These are phyloP conservation scores for Vireo altiloquus DNA, from an alignment of 2,113 vertebrate genomes.

Conservation along the genomic window DNA sequence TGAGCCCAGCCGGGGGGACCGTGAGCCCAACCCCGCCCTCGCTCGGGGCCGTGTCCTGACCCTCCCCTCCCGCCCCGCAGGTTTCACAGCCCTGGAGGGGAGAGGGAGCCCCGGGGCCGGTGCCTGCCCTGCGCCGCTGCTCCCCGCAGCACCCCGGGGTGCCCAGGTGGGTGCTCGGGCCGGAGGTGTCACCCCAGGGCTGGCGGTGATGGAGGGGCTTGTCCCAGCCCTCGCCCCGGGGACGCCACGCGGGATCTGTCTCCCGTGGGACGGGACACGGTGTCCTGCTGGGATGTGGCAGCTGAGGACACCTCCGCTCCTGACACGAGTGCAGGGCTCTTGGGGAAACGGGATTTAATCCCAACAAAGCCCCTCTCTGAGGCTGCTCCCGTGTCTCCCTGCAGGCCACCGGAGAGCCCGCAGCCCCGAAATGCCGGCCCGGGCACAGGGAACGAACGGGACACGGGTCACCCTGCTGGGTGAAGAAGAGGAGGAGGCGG, in stretches of 20 bases:
- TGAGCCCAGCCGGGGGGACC: not conserved
- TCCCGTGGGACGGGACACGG: not conserved
- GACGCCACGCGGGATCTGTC: rapidly evolving
- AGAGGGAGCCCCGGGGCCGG: not conserved
- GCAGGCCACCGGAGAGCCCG: conserved; percentile 26
- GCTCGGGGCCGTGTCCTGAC: not conserved
- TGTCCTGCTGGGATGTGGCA: not conserved
- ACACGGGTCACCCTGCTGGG: not conserved
- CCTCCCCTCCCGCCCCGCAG: not conserved
- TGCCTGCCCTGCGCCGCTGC: conserved; percentile 65
- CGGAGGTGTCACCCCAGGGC: not conserved
- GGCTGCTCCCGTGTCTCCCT: not conserved
- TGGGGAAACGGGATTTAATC: not conserved
- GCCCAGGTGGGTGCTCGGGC: conserved; percentile 61
- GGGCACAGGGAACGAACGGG: not conserved
- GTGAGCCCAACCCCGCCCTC: rapidly evolving
- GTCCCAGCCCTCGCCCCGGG: rapidly evolving
- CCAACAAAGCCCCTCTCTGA: rapidly evolving
- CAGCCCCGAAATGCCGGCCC: not conserved
- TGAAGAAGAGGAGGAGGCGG: conserved; percentile 60
- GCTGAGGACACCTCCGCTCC: not conserved
- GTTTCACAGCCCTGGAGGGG: conserved; percentile 52
- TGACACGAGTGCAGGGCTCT: rapidly evolving
- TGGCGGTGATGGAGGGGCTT: not conserved
- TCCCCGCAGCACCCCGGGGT: conserved; percentile 19